Evolutionary conservation across 2,113 vertebrate genomes (phyloP).

Genomic region (Noctilio leporinus): DNA sequence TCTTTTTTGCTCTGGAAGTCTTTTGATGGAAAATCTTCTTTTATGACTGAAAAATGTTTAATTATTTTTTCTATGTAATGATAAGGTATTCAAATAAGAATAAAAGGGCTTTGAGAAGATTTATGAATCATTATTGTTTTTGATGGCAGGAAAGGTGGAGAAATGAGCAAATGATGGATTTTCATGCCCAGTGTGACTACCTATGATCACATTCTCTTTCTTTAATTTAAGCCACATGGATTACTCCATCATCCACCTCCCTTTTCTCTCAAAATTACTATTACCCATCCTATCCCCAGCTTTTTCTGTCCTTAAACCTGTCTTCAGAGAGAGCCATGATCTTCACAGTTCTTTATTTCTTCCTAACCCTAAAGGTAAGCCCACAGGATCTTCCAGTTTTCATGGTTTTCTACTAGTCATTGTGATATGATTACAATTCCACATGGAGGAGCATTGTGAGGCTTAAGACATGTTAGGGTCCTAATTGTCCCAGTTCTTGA

Average conservation of each 20-base stretch:
- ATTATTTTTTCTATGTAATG: not conserved
- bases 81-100: not conserved
- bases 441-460: not conserved
- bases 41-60: not conserved
- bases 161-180: not conserved
- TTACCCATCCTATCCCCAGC: accelerated
- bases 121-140: not conserved
- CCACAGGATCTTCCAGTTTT: not conserved
- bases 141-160: accelerated
- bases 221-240: not conserved
- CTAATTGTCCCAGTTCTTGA: not conserved
- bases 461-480: not conserved
- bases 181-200: accelerated
- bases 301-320: not conserved
- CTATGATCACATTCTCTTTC: not conserved
- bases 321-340: not conserved
- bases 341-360: not conserved
- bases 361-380: not conserved
- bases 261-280: not conserved
- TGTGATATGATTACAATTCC: not conserved
- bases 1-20: not conserved
- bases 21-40: not conserved
- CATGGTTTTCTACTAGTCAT: not conserved
- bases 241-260: not conserved
- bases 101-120: not conserved